Evolutionary conservation across 1,140 invertebrate genomes (phyloP), one percentile per base, ranked within the genome.

Genomic region (Tribolium madens): DNA sequence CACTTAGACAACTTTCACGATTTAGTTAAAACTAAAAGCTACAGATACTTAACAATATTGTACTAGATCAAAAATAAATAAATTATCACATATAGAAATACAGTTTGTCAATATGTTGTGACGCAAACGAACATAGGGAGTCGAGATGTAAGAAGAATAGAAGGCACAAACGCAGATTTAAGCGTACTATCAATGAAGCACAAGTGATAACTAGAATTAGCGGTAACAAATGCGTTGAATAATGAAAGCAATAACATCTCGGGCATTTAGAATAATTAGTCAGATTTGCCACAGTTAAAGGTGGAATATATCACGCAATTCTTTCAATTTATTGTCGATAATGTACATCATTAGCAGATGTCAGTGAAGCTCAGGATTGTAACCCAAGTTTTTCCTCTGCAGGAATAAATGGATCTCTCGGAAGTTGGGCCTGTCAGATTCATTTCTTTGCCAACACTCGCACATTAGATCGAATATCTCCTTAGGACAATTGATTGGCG

Each of bases 401-500:
- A 98, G 89, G 87, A 97, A 97, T 83, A 96, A 89, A 85, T 96
- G 94, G 76, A 98, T 95, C 87, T 97, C 95, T 75, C 93, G 89
- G 87, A 98, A 98, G 75, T 93, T 93, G 12, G 96, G 96, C n/a
- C 96, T 89, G 83, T 93, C 92, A 3, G 89, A 85, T 57, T 94
- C 94, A 82, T 95, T 93, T 17, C 94, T 89, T 82, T 96, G 94
- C 97, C 97, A 98, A 85, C 96, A 98, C 84, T 97, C 95, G 76
- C 93, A 90, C 95, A 98, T 97, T 77, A 98, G 87, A 85, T 97
- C 96, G 87, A 96, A 97, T 75, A 97, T 94, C 85, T 97, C 95
- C 76, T 94, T 91, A 7, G 95, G 94, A 86, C 96, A 97, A 73
- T 90, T 93, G 80, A 93, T 90, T 17, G 95, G 95, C 73, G 93